Evolutionary conservation across 2,113 vertebrate species (phyloP), one percentile per base, ranked within the genome.

Genomic region (Potamarius usumacintae): DNA sequence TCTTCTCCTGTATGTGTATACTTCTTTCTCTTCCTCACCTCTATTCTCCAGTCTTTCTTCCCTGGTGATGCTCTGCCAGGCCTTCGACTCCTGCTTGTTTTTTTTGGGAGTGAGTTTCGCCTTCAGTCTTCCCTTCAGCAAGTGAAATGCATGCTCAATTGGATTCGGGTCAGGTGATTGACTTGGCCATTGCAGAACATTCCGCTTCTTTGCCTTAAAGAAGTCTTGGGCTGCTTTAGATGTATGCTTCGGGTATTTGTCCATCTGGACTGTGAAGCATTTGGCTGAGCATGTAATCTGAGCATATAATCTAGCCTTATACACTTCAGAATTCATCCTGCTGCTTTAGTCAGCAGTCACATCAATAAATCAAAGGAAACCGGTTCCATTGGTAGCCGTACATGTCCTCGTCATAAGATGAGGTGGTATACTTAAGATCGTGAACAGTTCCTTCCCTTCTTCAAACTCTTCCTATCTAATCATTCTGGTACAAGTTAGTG

Each of bases 121-220:
- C 55, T 81, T 60, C 2, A 58, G 79, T 42, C 30, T 60, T 60
- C 27, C 57, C 79, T 81, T 81, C 9, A 60, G 55, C 57, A 11
- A 34, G 30, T 60, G 30, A 60, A 20, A 17, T 30, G 12, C 15
- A 27, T 30, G 52, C 25, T 79, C 52, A 55, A 1, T 22, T 42
- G 55, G 78, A 60, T 60, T 81, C 42, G 12, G 55, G 55, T 80
- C 55, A 60, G 57, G 27, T 80, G 52, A 80, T 57, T 80, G 77
- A 57, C 53, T 60, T 60, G 27, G 17, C 9, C 57, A 12, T 18
- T 18, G n/a, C 7, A 80, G 27, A 80, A 57, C 25, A 1, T 60
- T 14, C 17, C 15, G 58, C 53, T 27, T 52, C 5, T 79, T 55
- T 53, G 25, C n/a, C 11, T 52, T 57, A 30, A 30, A 27, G 7